phyloP scores from a whole-genome alignment of 2,113 vertebrate species.

The Periophthalmodon schlosseri region DNA sequence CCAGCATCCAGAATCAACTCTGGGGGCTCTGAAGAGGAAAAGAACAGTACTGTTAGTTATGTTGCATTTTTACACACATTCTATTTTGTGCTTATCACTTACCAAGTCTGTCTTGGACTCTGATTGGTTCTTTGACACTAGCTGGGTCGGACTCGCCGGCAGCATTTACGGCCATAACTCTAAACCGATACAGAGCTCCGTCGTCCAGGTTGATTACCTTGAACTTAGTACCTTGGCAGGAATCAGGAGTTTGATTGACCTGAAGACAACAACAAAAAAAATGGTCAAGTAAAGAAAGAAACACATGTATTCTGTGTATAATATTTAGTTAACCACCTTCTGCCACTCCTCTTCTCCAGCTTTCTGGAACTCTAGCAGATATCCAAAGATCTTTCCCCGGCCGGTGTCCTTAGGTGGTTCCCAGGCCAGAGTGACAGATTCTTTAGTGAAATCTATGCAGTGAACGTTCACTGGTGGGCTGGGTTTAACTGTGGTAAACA shows the following conservation, averaged over 20 bases:
- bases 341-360: constrained; percentile 92
- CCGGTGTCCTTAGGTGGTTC: constrained; percentile 89
- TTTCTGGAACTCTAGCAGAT: constrained; percentile 94
- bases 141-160: constrained; percentile 94
- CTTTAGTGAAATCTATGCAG: constrained; percentile 89
- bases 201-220: constrained; percentile 89
- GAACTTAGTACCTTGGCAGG: constrained; percentile 92
- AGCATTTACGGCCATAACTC: constrained; percentile 90
- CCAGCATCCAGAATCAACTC: constrained; percentile 92
- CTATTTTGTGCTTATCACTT: constrained; percentile 13
- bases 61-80: not conserved
- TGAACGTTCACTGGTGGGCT: constrained; percentile 88
- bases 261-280: constrained; percentile 20
- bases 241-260: constrained; percentile 92
- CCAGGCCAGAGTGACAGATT: constrained; percentile 92
- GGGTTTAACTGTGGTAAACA: constrained; percentile 82
- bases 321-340: constrained; percentile 67
- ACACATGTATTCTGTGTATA: not conserved
- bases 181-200: constrained; percentile 90
- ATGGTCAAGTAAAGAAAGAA: not conserved
- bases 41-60: not conserved
- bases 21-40: constrained; percentile 83
- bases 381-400: constrained; percentile 94
- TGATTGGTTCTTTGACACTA: constrained; percentile 85
- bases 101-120: constrained; percentile 94